A percentile compares a stretch with the other conserved stretches of the same genome.
These are phyloP conservation scores for Capromys pilorides DNA, from an alignment of 2,797 vertebrate genomes.

Conservation along the genomic window DNA sequence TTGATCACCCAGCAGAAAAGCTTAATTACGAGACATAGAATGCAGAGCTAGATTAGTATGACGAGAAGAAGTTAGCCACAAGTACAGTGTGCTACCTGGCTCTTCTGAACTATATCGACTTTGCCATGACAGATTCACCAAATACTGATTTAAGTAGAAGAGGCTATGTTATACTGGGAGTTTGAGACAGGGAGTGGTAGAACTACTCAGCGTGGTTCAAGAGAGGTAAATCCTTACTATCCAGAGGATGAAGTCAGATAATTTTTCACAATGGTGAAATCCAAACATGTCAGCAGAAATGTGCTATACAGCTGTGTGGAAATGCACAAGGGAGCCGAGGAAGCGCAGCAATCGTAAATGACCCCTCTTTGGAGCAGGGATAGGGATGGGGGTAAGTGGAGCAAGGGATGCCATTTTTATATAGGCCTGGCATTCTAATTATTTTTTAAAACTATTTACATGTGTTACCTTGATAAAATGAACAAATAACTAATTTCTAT, in stretches of 20 bases:
- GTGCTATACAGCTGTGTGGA: not conserved
- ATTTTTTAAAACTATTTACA: no score
- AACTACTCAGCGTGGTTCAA: not conserved
- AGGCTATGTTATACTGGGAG: not conserved
- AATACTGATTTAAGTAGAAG: not conserved
- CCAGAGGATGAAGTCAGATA: not conserved
- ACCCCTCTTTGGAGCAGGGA: no score
- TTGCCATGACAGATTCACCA: not conserved
- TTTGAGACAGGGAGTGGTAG: not conserved
- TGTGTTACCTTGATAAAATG: no score
- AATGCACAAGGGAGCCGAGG: no score
- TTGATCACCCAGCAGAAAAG: no score
- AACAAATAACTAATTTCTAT: not conserved
- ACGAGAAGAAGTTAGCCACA: conserved; percentile 28
- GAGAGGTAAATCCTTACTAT: not conserved
- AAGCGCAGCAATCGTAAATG: no score
- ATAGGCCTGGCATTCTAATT: no score
- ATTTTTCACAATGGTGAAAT: conserved; percentile 26
- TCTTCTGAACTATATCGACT: not conserved
- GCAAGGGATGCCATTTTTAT: no score
- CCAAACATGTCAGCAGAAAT: not conserved
- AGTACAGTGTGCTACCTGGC: not conserved
- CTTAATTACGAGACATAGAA: no score
- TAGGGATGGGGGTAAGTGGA: no score
- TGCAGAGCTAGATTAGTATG: no score